Conservation (phyloP, 2,113 vertebrate species). For the Glaucidium brasilianum region DNA sequence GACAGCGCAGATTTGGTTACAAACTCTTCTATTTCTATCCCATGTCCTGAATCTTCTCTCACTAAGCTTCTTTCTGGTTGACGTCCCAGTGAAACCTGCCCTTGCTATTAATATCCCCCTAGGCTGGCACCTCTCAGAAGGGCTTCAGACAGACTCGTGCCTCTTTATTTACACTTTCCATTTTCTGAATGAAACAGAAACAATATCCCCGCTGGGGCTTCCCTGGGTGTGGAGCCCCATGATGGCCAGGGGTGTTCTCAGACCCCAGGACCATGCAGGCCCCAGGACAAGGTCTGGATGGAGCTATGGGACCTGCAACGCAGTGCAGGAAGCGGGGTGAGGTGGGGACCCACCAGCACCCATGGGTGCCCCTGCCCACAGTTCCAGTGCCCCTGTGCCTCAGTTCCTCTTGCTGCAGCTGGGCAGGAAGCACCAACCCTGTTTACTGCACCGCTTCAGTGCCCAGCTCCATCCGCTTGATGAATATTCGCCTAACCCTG, state of each 20-base stretch:
- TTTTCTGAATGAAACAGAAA: neutral
- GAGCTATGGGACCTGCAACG: neutral
- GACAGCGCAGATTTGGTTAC: rapidly evolving
- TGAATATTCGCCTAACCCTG: neutral
- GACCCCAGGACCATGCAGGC: neutral
- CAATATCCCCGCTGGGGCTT: neutral
- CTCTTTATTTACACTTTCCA: neutral
- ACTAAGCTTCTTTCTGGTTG: neutral
- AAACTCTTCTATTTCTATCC: neutral
- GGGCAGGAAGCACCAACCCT: constrained; percentile 53
- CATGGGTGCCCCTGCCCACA: neutral
- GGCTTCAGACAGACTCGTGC: neutral
- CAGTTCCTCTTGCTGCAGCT: constrained; percentile 57
- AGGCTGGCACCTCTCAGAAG: neutral
- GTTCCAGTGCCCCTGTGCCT: neutral
- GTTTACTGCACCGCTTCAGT: constrained; percentile 21
- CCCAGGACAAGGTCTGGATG: neutral
- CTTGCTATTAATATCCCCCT: rapidly evolving
- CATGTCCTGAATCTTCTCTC: neutral
- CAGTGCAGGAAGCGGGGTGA: neutral
- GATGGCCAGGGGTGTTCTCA: neutral
- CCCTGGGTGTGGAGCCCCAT: neutral
- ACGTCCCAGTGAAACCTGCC: neutral
- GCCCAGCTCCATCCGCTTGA: neutral
- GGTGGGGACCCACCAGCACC: neutral